Evolutionary conservation across 2,113 vertebrate species (phyloP).

Genomic region (Prunella fulvescens): DNA sequence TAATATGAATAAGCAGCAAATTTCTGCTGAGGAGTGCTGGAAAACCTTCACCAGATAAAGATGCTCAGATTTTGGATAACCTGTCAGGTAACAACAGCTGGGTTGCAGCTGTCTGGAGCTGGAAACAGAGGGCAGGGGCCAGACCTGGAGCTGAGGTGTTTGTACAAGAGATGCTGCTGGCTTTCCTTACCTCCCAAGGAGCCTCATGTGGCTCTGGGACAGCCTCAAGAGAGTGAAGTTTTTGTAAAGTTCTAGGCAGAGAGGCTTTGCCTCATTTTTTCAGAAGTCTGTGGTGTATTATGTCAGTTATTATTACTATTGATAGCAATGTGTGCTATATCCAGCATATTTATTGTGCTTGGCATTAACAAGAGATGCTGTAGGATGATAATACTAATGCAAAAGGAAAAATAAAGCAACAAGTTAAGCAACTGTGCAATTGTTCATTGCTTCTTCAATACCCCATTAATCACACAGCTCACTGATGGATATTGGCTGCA

Average conservation of each 20-base stretch:
- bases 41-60: neutral
- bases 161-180: neutral
- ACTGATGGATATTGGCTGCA: neutral
- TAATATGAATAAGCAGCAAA: neutral
- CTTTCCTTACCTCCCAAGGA: neutral
- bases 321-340: neutral
- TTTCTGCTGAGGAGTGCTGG: neutral
- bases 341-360: neutral
- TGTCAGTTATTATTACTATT: neutral
- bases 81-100: neutral
- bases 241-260: neutral
- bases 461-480: slow-evolving; percentile 4
- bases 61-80: neutral
- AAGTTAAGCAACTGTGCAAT: neutral
- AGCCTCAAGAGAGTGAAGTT: neutral
- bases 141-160: neutral
- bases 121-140: neutral
- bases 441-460: neutral
- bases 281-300: neutral
- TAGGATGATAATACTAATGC: neutral
- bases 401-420: neutral
- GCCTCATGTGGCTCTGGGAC: neutral
- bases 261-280: neutral
- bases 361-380: neutral
- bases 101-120: neutral